Conservation (phyloP, 53 echinoderm and acorn worm genomes). For the Echinarachnius parma region DNA sequence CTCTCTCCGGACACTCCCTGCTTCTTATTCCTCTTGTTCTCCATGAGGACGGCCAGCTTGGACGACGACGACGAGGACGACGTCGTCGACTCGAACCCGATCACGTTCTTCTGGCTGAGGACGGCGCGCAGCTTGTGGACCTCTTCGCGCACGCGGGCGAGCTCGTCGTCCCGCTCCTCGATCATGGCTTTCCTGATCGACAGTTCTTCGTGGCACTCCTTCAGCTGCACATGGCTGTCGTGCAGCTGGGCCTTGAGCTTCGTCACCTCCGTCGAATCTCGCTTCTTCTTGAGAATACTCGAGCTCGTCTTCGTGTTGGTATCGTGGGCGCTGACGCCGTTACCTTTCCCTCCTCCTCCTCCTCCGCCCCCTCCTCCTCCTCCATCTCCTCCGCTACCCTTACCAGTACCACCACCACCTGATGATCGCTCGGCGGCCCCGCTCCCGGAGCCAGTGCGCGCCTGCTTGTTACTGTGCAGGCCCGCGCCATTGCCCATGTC, state of each 20-base stretch:
- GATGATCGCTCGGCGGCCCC: too few relatives aligned
- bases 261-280: conserved; percentile 21
- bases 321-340: conserved; percentile 15
- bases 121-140: conserved; percentile 91
- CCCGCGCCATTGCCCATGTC: conserved; percentile 46
- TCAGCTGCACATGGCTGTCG: conserved; percentile 59
- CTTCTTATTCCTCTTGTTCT: conserved; percentile 85
- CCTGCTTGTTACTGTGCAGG: conserved; percentile 41
- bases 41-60: conserved; percentile 11
- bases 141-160: conserved; percentile 68
- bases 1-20: conserved; percentile 94
- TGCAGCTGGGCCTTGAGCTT: conserved; percentile 55
- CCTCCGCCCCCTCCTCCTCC: conserved; percentile 51
- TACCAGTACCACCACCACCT: too few relatives aligned
- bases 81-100: conserved; percentile 26
- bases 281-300: neutral
- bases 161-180: conserved; percentile 61
- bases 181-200: conserved; percentile 41
- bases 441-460: conserved; percentile 23
- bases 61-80: conserved; percentile 47
- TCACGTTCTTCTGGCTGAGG: conserved; percentile 35
- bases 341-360: conserved; percentile 43
- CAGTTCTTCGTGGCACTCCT: conserved; percentile 57
- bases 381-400: conserved; percentile 41
- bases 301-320: conserved; percentile 26